Evolutionary conservation across 2,113 vertebrate genomes (phyloP).

Genomic region (Vulpes lagopus): DNA sequence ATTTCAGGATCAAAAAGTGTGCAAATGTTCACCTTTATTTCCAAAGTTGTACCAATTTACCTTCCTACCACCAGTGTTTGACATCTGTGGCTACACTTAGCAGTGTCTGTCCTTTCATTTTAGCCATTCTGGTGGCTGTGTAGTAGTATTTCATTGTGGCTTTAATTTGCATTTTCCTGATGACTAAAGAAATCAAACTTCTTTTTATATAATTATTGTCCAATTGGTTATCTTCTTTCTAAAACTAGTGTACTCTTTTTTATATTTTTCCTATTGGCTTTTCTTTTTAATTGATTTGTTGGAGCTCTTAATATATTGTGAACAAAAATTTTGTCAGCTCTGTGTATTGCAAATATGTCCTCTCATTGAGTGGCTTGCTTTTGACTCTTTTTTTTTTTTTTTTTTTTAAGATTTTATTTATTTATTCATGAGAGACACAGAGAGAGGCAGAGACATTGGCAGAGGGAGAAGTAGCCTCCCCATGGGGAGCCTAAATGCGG

Average conservation of each 20-base stretch:
- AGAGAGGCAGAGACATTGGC: too few species aligned
- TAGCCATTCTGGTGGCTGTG: neutral
- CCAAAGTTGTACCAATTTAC: neutral
- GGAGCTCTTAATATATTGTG: neutral
- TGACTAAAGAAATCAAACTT: neutral
- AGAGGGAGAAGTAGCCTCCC: too few species aligned
- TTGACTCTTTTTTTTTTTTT: too few species aligned
- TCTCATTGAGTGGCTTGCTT: neutral
- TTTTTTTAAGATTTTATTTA: too few species aligned
- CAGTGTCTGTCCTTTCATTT: neutral
- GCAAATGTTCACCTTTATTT: neutral
- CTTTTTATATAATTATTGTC: conserved; percentile 11
- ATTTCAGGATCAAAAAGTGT: neutral
- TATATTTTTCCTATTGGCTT: neutral
- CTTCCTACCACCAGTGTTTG: neutral
- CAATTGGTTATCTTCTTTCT: neutral
- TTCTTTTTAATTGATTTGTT: neutral
- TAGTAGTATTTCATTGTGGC: neutral
- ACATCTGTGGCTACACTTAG: neutral
- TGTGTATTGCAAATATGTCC: neutral
- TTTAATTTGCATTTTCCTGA: conserved; percentile 7
- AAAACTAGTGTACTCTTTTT: neutral
- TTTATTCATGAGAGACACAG: too few species aligned
- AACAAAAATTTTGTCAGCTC: neutral
- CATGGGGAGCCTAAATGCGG: too few species aligned